Conservation (phyloP, 2,113 vertebrate species). For the Struthio camelus region DNA sequence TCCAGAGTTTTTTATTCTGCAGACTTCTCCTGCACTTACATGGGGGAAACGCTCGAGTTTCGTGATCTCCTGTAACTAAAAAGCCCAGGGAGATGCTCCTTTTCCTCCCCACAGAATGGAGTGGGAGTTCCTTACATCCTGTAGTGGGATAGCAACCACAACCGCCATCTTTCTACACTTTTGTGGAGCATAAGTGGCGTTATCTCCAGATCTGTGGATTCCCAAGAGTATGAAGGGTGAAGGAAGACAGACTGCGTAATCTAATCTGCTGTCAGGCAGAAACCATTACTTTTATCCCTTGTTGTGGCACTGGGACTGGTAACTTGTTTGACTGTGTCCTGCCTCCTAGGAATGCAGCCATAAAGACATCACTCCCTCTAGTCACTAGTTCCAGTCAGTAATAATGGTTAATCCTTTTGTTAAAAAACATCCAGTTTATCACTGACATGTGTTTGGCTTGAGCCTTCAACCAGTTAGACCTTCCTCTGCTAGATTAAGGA, state of each 20-base stretch:
- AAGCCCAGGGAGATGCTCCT: neutral
- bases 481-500: neutral
- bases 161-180: neutral
- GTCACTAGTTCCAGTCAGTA: neutral
- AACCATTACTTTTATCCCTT: neutral
- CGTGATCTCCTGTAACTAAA: neutral
- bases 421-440: neutral
- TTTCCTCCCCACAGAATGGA: neutral
- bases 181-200: fast-evolving
- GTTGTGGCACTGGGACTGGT: neutral
- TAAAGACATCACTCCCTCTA: neutral
- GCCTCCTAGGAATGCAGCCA: neutral
- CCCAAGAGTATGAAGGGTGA: neutral
- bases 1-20: neutral
- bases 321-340: neutral
- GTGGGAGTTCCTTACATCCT: neutral
- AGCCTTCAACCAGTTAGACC: neutral
- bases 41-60: neutral
- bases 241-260: fast-evolving
- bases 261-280: neutral
- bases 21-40: neutral
- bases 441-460: neutral
- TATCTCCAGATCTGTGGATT: neutral
- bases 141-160: neutral
- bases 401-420: neutral